Evolutionary conservation across 2,113 vertebrate genomes (phyloP).

Genomic region (Centropus unirufus): DNA sequence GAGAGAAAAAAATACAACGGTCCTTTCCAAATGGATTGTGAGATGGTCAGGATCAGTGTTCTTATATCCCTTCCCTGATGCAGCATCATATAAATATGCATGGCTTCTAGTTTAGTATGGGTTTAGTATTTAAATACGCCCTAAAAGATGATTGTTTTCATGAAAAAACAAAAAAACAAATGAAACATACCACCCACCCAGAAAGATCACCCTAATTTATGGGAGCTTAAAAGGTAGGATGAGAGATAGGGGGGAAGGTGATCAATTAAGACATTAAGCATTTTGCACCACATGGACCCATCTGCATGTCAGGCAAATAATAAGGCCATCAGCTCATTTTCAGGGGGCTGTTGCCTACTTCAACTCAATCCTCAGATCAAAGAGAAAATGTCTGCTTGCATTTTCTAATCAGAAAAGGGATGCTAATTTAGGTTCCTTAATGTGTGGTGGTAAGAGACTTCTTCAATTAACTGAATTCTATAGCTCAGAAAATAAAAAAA

Average conservation of each 20-base stretch:
- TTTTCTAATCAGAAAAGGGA: constrained; percentile 91
- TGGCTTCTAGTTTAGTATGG: background rate
- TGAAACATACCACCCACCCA: background rate
- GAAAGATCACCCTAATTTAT: background rate
- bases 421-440: constrained; percentile 97
- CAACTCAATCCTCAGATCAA: constrained; percentile 92
- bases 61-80: no score
- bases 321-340: constrained; percentile 98
- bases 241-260: constrained; percentile 85
- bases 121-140: background rate
- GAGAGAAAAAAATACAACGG: background rate
- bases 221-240: constrained; percentile 55
- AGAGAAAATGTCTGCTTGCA: constrained; percentile 83
- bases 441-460: constrained; percentile 93
- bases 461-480: constrained; percentile 99
- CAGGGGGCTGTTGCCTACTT: constrained; percentile 86
- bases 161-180: background rate
- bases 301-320: constrained; percentile 92
- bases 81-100: background rate
- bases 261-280: constrained; percentile 99
- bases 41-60: background rate
- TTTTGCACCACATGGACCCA: constrained; percentile 91
- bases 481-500: constrained; percentile 80
- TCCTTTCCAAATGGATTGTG: background rate
- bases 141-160: background rate